These are phyloP conservation scores for Narcine bancroftii DNA, from an alignment of 2,113 vertebrate species.

Conservation along the genomic window DNA sequence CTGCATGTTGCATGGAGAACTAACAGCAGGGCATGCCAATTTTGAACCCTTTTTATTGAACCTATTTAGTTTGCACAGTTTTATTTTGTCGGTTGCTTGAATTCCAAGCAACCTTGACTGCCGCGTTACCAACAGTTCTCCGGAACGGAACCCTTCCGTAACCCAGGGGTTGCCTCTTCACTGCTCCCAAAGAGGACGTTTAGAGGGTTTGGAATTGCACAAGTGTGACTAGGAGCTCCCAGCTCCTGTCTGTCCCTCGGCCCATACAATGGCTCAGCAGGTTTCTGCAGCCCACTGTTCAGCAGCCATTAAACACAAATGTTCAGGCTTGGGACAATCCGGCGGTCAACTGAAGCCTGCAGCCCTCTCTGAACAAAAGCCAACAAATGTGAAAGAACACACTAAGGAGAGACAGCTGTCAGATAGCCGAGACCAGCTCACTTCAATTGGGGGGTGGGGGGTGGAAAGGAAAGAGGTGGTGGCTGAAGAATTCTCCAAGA, in stretches of 20 bases:
- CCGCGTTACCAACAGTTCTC: no score
- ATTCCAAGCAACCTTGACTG: no score
- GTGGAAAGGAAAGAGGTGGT: background rate
- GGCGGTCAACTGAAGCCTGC: constrained; percentile 39
- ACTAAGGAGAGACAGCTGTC: constrained; percentile 18
- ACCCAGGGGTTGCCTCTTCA: no score
- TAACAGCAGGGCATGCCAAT: no score
- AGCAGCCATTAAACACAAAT: constrained; percentile 46
- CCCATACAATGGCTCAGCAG: background rate
- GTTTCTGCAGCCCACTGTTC: background rate
- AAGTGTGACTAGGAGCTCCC: background rate
- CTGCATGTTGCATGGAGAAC: no score
- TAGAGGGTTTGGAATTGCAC: background rate
- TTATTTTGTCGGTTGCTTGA: no score
- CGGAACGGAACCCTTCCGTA: no score
- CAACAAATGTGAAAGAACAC: constrained; percentile 46
- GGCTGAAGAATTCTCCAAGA: background rate
- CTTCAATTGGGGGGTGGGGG: background rate
- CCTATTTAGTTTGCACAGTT: no score
- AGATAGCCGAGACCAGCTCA: background rate
- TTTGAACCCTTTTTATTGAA: no score
- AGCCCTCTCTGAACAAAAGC: constrained; percentile 46
- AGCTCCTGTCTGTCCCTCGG: background rate
- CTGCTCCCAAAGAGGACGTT: background rate
- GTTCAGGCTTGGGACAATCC: constrained; percentile 46